These are phyloP conservation scores for Poecilobothrus nobilitatus DNA, from an alignment of 2,888 invertebrate genomes.

Conservation along the genomic window DNA sequence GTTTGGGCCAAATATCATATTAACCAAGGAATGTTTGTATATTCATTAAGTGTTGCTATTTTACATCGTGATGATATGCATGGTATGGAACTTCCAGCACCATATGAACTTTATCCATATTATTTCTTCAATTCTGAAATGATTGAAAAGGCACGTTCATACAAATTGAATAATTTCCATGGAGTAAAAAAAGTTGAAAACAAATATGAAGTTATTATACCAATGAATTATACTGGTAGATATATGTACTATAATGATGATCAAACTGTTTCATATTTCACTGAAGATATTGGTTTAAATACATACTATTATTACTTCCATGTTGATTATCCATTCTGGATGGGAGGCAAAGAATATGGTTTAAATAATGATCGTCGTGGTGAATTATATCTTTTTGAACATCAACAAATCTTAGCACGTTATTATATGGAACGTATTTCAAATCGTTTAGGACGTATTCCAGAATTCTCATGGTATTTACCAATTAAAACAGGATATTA, in stretches of 20 bases:
- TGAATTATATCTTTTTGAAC: constrained; percentile 55
- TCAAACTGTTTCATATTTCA: constrained; percentile 56
- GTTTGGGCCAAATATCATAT: constrained; percentile 53
- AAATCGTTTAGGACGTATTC: constrained; percentile 54
- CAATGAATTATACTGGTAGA: constrained; percentile 53
- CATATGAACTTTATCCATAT: constrained; percentile 56
- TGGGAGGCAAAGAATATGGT: constrained; percentile 48
- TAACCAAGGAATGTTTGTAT: constrained; percentile 53
- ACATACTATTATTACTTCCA: constrained; percentile 58
- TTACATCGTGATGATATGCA: constrained; percentile 50
- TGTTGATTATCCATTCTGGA: constrained; percentile 55
- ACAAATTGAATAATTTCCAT: constrained; percentile 12
- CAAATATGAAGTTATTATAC: constrained; percentile 37
- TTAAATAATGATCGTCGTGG: constrained; percentile 52
- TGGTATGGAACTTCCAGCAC: constrained; percentile 51
- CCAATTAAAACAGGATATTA: constrained; percentile 49
- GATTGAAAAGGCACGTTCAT: constrained; percentile 35
- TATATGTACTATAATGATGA: constrained; percentile 49
- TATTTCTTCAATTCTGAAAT: constrained; percentile 52
- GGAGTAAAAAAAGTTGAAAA: constrained; percentile 18
- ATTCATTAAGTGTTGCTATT: constrained; percentile 51
- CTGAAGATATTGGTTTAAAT: constrained; percentile 62
- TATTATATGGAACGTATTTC: constrained; percentile 59
- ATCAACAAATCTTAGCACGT: constrained; percentile 59
- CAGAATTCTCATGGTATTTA: constrained; percentile 48